Conservation (phyloP, 2,888 invertebrate species). For the Slavum lentiscoides region DNA sequence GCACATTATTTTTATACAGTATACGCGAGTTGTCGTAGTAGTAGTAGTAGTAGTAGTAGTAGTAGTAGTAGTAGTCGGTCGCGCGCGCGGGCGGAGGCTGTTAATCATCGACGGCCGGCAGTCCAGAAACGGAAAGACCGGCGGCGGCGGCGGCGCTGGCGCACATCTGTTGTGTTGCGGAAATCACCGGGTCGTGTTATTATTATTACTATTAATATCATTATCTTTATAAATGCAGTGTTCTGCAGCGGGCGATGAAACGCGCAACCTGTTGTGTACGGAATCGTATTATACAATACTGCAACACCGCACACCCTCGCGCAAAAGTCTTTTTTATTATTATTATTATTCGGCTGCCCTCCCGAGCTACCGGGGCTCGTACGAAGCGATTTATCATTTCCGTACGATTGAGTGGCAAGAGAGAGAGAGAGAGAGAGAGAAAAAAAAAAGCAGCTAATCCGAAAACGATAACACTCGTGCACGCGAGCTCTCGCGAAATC, state of each 20-base stretch:
- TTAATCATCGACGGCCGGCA: slow-evolving; percentile 45
- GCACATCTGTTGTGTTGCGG: slow-evolving; percentile 46
- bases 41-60: no score
- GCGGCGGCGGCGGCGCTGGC: not conserved
- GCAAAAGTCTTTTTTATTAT: slow-evolving; percentile 16
- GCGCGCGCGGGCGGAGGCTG: no score
- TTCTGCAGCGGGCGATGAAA: not conserved
- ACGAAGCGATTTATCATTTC: slow-evolving; percentile 47
- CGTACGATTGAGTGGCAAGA: slow-evolving; percentile 45
- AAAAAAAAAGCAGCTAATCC: slow-evolving; percentile 20
- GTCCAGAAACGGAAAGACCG: no score
- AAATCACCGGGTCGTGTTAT: slow-evolving; percentile 53
- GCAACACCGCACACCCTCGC: slow-evolving; percentile 34
- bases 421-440: not conserved
- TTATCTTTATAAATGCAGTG: slow-evolving; percentile 41
- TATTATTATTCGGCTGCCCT: not conserved
- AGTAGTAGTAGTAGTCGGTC: no score
- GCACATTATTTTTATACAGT: no score
- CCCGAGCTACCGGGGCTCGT: not conserved
- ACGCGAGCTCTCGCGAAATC: not conserved
- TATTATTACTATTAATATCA: slow-evolving; percentile 53
- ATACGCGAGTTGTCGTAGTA: not conserved
- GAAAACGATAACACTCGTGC: slow-evolving; percentile 43
- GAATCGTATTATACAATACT: no score
- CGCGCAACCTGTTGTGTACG: slow-evolving; percentile 44